These are phyloP conservation scores for Agrotis exclamationis DNA, from an alignment of 2,888 invertebrate species.

Conservation along the genomic window DNA sequence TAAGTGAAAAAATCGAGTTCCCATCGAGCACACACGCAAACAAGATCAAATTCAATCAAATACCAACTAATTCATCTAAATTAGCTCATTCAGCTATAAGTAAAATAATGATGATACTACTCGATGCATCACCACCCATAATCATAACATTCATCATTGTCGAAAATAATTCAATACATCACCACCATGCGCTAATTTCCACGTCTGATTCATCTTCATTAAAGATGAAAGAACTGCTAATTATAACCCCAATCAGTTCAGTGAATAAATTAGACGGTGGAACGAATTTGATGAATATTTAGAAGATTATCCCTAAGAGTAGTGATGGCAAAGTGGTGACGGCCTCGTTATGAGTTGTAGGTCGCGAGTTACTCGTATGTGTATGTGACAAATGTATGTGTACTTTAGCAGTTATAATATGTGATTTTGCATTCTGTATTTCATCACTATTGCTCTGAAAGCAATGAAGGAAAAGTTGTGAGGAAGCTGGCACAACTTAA, in stretches of 20 bases:
- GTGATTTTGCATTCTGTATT: background rate
- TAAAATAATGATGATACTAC: conserved; percentile 14
- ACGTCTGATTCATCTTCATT: conserved; percentile 37
- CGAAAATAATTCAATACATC: conserved; percentile 32
- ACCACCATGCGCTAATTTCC: conserved; percentile 23
- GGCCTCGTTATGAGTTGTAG: background rate
- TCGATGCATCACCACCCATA: conserved; percentile 2
- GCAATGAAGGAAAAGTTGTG: no score
- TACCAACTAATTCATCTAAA: background rate
- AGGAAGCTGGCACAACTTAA: background rate
- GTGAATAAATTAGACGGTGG: conserved; percentile 19
- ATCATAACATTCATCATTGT: conserved; percentile 7
- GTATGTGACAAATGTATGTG: no score
- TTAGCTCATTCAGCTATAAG: background rate
- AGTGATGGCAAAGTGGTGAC: background rate
- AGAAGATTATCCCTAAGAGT: background rate
- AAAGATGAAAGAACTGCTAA: conserved; percentile 37
- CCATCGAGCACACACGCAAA: background rate
- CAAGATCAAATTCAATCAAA: conserved; percentile 13
- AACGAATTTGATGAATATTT: conserved; percentile 27
- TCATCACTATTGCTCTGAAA: background rate
- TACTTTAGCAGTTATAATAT: no score
- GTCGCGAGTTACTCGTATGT: background rate
- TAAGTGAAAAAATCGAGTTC: no score
- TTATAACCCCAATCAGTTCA: conserved; percentile 18